phyloP scores from a whole-genome alignment of 1,140 invertebrate species.

The Heliconius hermathena region DNA sequence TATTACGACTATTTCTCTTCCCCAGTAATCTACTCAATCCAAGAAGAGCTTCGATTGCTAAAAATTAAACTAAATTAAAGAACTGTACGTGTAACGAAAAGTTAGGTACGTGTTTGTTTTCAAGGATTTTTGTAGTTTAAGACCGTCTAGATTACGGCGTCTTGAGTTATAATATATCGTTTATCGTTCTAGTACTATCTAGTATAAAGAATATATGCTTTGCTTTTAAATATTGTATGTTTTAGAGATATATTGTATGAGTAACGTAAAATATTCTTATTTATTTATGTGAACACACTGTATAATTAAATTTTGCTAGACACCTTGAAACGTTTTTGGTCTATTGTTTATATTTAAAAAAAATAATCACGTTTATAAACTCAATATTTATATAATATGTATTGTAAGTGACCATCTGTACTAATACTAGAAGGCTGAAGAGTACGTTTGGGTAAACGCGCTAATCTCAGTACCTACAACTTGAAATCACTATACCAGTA shows the following conservation, averaged over 20 bases:
- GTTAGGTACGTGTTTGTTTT: constrained; percentile 22
- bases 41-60: constrained; percentile 26
- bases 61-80: constrained; percentile 36
- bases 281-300: neutral
- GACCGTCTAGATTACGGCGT: constrained; percentile 15
- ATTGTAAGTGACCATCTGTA: too few species aligned
- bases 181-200: neutral
- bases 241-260: neutral
- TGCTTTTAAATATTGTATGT: neutral
- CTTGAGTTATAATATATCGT: constrained; percentile 8
- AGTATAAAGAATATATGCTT: neutral
- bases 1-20: constrained; percentile 42
- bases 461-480: too few species aligned
- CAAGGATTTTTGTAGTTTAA: constrained; percentile 12
- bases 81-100: constrained; percentile 12
- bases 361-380: too few species aligned
- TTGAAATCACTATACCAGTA: too few species aligned
- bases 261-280: neutral
- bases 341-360: too few species aligned
- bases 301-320: too few species aligned
- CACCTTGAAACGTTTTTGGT: too few species aligned
- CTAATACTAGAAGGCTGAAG: too few species aligned
- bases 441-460: too few species aligned
- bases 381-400: too few species aligned
- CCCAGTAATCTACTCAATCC: constrained; percentile 33